Evolutionary conservation across 2,113 vertebrate species (phyloP), one percentile per base, ranked within the genome.

Genomic region (Fukomys damarensis): DNA sequence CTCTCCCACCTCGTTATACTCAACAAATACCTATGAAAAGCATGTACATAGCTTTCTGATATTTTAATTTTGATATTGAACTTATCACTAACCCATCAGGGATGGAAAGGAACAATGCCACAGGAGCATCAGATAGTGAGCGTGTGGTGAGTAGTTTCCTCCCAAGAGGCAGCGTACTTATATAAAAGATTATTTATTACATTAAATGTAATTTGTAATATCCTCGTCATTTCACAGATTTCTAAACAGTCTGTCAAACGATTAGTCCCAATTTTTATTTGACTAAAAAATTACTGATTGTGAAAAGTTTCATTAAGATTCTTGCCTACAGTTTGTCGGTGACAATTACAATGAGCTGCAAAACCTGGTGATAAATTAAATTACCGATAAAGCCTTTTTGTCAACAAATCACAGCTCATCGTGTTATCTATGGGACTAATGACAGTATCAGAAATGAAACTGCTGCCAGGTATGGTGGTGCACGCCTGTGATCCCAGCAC

Each of bases 41-140:
- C 12, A 81, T 70, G 17, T 14, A 8, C 30, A 49, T 3, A 0
- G n/a, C 61, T 63, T 74, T 85, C 46, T 74, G 76, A 41, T 58
- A 59, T 52, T 79, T 93, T 79, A 84, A 77, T 87, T 79, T 96
- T 86, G 11, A n/a, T 28, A 68, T 61, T 90, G 28, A 70, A 58
- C 17, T 24, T 90, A 6, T 79, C n/a, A 79, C 11, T 70, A 84
- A 66, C n/a, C n/a, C 83, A 54, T 68, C 59, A 91, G 6, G 38
- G 22, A 70, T 10, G 87, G 38, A 61, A 59, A 76, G 74, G 94
- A 91, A 59, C 41, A 90, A 52, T 70, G 46, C 76, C 65, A 65
- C 19, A 54, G 49, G 10, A 46, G 10, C 74, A 19, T 84, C 46
- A 74, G 87, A 49, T 32, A 91, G 2, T 32, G 22, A 83, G 35